Percentiles rank a stretch among this genome's conserved stretches.
These are phyloP conservation scores for Physocephala rufipes DNA, from an alignment of 2,888 invertebrate species.

Conservation along the genomic window DNA sequence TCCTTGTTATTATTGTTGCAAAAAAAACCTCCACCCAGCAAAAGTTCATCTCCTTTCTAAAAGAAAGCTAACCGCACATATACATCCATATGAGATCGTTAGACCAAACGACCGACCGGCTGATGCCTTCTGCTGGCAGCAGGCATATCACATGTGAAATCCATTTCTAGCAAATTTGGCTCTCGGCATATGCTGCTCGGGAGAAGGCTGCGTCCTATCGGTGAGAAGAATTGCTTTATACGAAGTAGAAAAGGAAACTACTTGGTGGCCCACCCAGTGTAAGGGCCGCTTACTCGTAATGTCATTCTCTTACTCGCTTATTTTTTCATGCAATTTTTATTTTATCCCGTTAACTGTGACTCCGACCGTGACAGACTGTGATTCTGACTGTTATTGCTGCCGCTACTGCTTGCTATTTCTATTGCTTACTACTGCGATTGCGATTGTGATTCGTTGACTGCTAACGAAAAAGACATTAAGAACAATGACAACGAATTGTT, in stretches of 20 bases:
- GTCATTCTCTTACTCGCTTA: not conserved
- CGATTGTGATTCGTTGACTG: not conserved
- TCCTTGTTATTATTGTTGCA: not conserved
- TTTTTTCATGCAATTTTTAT: not conserved
- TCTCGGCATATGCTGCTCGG: slow-evolving; percentile 1
- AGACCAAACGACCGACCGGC: not conserved
- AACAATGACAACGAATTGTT: slow-evolving; percentile 21
- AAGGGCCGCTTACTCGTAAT: not conserved
- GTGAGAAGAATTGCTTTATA: no score
- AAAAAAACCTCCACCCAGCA: no score
- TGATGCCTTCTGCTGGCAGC: no score
- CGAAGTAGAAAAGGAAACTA: no score
- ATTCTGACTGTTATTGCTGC: no score
- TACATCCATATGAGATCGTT: no score
- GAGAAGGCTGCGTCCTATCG: not conserved
- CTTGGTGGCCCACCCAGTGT: no score
- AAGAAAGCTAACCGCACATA: no score
- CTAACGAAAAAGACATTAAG: slow-evolving; percentile 17
- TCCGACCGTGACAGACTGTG: no score
- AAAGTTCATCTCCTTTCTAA: slow-evolving; percentile 2
- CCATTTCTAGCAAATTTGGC: slow-evolving; percentile 20
- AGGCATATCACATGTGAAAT: slow-evolving; percentile 14
- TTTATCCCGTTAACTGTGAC: not conserved
- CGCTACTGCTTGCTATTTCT: no score
- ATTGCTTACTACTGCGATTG: no score